A percentile compares a stretch with the other conserved stretches of the same genome.
These are phyloP conservation scores for Rhegmatorhina hoffmannsi DNA, from an alignment of 2,113 vertebrate species.

Conservation along the genomic window DNA sequence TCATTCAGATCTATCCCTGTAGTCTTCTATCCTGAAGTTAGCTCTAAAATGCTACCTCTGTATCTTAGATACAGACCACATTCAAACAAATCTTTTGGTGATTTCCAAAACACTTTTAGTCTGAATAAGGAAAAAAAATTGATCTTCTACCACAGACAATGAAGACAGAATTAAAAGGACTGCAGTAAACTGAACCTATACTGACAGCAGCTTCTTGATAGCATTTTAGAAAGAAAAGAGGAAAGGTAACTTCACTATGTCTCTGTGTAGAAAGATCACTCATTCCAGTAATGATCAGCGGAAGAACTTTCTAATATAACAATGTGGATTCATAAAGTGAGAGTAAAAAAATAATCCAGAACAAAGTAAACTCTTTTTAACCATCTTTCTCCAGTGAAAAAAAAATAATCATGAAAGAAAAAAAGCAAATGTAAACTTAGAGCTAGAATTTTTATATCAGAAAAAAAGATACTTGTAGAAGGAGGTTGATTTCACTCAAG, in stretches of 20 bases:
- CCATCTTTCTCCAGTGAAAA: not conserved
- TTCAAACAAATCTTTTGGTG: not conserved
- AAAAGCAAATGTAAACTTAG: not conserved
- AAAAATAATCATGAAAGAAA: not conserved
- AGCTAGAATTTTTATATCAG: not conserved
- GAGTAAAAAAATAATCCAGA: not conserved
- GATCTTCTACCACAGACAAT: not conserved
- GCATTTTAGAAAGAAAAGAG: not conserved
- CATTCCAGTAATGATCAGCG: not conserved
- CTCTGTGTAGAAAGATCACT: not conserved
- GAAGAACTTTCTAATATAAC: not conserved
- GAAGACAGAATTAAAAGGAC: not conserved
- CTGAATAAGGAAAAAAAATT: not conserved
- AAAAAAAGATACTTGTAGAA: not conserved
- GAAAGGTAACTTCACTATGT: not conserved
- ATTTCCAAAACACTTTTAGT: conserved; percentile 11
- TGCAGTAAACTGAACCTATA: not conserved
- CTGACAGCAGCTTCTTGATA: not conserved
- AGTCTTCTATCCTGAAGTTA: not conserved
- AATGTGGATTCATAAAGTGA: not conserved
- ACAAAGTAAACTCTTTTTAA: not conserved
- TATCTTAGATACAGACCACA: not conserved
- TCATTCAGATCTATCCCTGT: not conserved
- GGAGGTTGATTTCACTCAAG: not conserved
- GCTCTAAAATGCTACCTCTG: not conserved